phyloP scores from a whole-genome alignment of 2,888 invertebrate species.

The Ectemnius cavifrons region DNA sequence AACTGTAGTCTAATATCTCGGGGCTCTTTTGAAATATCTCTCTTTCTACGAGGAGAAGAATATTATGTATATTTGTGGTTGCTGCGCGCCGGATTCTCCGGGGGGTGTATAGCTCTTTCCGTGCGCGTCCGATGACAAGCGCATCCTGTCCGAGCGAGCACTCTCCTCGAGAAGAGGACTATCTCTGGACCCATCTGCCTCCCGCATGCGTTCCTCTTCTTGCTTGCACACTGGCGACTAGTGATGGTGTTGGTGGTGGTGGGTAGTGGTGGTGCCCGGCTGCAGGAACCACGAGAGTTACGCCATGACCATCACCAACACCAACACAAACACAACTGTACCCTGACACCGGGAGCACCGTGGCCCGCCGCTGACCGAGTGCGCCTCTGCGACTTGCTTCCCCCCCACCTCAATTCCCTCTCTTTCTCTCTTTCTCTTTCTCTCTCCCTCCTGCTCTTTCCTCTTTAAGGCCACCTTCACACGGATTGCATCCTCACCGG shows the following conservation, averaged over 20 bases:
- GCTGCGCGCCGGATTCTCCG: too few species aligned
- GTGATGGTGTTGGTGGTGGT: too few species aligned
- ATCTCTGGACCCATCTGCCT: slow-evolving; percentile 70
- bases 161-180: slow-evolving; percentile 58
- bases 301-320: slow-evolving; percentile 23
- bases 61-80: too few species aligned
- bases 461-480: slow-evolving; percentile 6
- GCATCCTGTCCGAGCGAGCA: slow-evolving; percentile 57
- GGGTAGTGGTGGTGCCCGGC: background rate
- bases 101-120: slow-evolving; percentile 8
- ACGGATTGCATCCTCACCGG: background rate
- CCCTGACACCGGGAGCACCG: background rate
- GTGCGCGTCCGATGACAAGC: slow-evolving; percentile 57
- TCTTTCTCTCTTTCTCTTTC: background rate
- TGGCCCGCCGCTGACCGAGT: slow-evolving; percentile 3
- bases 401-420: too few species aligned
- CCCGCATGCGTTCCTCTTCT: slow-evolving; percentile 28
- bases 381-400: slow-evolving; percentile 5
- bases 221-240: background rate
- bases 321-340: slow-evolving; percentile 14
- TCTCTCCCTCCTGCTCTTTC: background rate
- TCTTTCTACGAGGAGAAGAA: background rate
- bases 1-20: background rate
- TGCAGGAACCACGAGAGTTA: slow-evolving; percentile 24
- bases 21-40: background rate